These are phyloP conservation scores for Orthosia incerta DNA, from an alignment of 2,888 invertebrate species.

Conservation along the genomic window DNA sequence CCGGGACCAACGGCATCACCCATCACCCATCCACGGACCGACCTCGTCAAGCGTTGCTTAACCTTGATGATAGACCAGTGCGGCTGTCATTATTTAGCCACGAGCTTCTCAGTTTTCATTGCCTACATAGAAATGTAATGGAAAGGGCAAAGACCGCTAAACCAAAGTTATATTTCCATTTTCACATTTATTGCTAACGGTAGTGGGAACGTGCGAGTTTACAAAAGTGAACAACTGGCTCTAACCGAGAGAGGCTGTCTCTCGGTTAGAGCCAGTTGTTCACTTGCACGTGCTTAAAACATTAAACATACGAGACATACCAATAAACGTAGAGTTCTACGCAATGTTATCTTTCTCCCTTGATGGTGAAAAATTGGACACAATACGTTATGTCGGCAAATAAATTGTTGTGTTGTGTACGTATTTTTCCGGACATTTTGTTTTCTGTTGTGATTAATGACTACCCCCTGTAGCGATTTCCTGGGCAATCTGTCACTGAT, in stretches of 20 bases:
- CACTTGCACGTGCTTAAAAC: conserved; percentile 8
- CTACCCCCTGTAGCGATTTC: not conserved
- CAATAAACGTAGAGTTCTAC: conserved; percentile 9
- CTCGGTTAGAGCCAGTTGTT: too few relatives aligned
- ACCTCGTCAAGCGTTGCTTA: too few relatives aligned
- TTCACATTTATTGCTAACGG: not conserved
- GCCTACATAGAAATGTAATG: too few relatives aligned
- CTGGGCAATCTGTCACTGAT: not conserved
- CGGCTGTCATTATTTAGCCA: too few relatives aligned
- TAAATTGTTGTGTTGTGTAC: conserved; percentile 16
- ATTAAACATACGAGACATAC: conserved; percentile 11
- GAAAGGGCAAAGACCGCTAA: too few relatives aligned
- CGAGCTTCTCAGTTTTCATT: too few relatives aligned
- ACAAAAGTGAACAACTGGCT: not conserved
- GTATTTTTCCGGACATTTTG: conserved; percentile 10
- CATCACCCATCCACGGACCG: too few relatives aligned
- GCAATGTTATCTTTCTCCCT: not conserved
- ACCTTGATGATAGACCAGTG: too few relatives aligned
- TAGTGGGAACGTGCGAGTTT: not conserved
- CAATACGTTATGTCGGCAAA: conserved; percentile 31
- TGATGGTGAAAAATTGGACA: conserved; percentile 29
- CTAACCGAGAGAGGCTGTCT: not conserved
- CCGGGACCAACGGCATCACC: too few relatives aligned
- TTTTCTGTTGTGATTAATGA: conserved; percentile 22
- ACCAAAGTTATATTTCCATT: not conserved